Evolutionary conservation across 2,797 vertebrate genomes (phyloP), one percentile per base, ranked within the genome.

Genomic region (Tachyglossus aculeatus): DNA sequence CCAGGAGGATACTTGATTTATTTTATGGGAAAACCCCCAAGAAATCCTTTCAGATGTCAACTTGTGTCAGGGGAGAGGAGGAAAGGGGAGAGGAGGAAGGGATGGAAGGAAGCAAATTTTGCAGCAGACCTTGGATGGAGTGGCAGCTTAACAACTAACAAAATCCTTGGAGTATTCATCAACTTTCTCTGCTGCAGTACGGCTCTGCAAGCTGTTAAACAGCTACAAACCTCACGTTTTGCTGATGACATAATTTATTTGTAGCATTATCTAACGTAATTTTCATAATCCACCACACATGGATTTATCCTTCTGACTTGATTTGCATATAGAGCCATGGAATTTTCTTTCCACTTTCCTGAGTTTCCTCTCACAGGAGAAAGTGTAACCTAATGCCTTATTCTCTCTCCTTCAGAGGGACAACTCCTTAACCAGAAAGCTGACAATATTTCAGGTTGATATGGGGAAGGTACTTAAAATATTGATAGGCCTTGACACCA

Each of bases 191-290:
- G n/a, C 16, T 11, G 16, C 11, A 54, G 41, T 4, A 43, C 29
- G 31, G 29, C 29, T 11, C 21, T 52, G 29, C 19, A 33, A 51
- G 9, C 9, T 15, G 33, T 24, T 37, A 24, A 39, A 15, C 14
- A 50, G 31, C 3, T 24, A 11, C n/a, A 31, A 0, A 53, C 15
- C 5, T 5, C 24, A 50, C 39, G 43, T 37, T 74, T 44, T 34
- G 7, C 43, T 29, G 39, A 5, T 62, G 69, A 60, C 5, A 44
- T 2, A 25, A 11, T 9, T 31, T 13, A 6, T 10, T 55, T 34
- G n/a, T 0, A 9, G 6, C 27, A 25, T 0, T 24, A 6, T 2
- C 2, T 25, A 55, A 3, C 2, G 51, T 31, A 6, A 2, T 52
- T 76, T 64, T 74, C 6, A 2, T 53, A 67, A 57, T 21, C 48